Conservation (phyloP, 1,140 invertebrate species). For the Triops longicaudatus region DNA sequence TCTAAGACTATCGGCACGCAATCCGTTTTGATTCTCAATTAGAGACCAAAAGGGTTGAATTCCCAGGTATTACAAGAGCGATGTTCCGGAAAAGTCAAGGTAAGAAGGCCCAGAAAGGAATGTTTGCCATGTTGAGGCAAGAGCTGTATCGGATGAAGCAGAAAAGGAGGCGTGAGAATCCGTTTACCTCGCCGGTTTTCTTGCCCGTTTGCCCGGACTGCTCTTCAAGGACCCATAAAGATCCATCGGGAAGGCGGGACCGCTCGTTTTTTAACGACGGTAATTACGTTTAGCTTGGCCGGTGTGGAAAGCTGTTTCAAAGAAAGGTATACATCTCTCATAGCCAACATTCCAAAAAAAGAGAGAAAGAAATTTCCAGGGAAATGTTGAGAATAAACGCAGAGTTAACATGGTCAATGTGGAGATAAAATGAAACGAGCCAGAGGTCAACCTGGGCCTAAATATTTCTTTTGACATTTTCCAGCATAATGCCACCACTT, state of each 20-base stretch:
- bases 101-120: neutral
- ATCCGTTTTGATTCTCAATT: no score
- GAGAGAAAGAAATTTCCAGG: neutral
- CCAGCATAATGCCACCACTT: neutral
- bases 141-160: neutral
- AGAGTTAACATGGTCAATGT: neutral
- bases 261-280: constrained; percentile 9
- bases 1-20: no score
- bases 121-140: neutral
- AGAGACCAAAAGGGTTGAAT: no score
- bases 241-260: constrained; percentile 9
- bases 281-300: constrained; percentile 10
- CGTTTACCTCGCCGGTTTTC: constrained; percentile 11
- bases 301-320: neutral
- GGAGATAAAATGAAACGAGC: neutral
- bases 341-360: neutral
- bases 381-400: neutral
- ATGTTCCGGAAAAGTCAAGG: neutral
- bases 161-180: constrained; percentile 14
- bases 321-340: neutral
- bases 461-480: neutral
- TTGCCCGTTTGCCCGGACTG: neutral
- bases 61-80: neutral
- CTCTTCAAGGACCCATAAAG: constrained; percentile 1
- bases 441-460: neutral